phyloP scores from a whole-genome alignment of 2,888 invertebrate genomes.

The Neocrepidodera transversa region DNA sequence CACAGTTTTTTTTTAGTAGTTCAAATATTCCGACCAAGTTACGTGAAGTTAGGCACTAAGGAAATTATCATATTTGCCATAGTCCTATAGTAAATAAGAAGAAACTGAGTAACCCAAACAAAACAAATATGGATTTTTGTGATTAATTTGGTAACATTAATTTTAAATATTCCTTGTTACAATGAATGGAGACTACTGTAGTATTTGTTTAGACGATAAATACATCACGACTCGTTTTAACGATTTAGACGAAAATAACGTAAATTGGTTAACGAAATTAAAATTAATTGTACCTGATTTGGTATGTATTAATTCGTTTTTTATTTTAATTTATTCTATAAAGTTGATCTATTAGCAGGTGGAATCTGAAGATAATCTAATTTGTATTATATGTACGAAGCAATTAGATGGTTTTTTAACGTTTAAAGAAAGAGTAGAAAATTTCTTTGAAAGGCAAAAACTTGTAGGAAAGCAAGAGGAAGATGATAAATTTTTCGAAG shows the following conservation, averaged over 20 bases:
- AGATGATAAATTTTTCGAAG: constrained; percentile 2
- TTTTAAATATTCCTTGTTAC: neutral
- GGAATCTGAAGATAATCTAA: constrained; percentile 12
- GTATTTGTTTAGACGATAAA: constrained; percentile 22
- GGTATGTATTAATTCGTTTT: constrained; percentile 21
- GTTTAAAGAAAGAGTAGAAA: constrained; percentile 17
- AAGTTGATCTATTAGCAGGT: constrained; percentile 13
- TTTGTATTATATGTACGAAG: constrained; percentile 11
- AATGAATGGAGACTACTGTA: constrained; percentile 17
- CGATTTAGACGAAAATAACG: constrained; percentile 29
- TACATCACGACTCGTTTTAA: constrained; percentile 9
- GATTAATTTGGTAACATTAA: neutral
- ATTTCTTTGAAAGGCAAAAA: constrained; percentile 11
- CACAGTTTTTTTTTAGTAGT: too few species aligned
- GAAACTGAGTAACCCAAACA: too few species aligned
- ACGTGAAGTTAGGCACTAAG: too few species aligned
- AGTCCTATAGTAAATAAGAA: too few species aligned
- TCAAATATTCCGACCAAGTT: too few species aligned
- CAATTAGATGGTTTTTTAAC: constrained; percentile 13
- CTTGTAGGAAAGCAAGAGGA: neutral
- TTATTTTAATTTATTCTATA: neutral
- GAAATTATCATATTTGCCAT: too few species aligned
- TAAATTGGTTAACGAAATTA: constrained; percentile 34
- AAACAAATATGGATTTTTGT: neutral
- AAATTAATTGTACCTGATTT: constrained; percentile 35